Evolutionary conservation across 2,797 vertebrate species (phyloP).

Genomic region (Trichosurus vulpecula): DNA sequence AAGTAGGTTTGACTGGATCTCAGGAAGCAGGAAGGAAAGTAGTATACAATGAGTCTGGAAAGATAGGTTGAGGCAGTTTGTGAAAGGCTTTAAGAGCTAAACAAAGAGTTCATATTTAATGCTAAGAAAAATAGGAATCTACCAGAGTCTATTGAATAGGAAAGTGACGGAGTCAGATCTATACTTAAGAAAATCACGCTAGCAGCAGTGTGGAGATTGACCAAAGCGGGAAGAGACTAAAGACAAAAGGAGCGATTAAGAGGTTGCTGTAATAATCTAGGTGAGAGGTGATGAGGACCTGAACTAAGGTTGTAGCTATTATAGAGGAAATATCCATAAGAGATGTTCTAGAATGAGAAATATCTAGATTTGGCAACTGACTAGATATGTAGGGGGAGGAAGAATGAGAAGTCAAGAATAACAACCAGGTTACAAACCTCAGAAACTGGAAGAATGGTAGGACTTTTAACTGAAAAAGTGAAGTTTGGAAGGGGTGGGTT

Average conservation of each 20-base stretch:
- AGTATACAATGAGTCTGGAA: neutral
- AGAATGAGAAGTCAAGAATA: neutral
- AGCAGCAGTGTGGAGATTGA: neutral
- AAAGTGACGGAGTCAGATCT: slow-evolving; percentile 2
- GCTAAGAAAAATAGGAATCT: slow-evolving; percentile 22
- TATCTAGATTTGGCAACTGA: neutral
- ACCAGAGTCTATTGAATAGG: neutral
- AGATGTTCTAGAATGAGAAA: neutral
- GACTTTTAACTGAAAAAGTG: neutral
- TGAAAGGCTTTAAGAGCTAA: neutral
- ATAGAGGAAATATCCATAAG: neutral
- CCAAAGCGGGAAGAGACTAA: neutral
- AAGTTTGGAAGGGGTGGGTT: neutral
- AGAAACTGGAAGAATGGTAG: neutral
- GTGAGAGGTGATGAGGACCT: neutral
- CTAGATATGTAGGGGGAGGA: neutral
- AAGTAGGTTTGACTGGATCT: neutral
- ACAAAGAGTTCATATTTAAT: slow-evolving; percentile 11
- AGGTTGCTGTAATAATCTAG: slow-evolving; percentile 2
- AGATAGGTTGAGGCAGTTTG: neutral
- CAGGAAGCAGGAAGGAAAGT: neutral
- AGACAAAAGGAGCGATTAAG: neutral
- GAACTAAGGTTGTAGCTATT: neutral
- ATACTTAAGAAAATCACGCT: slow-evolving; percentile 31
- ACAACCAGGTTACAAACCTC: neutral